Conservation (phyloP, 2,113 vertebrate genomes). For the Cepphus grylle region DNA sequence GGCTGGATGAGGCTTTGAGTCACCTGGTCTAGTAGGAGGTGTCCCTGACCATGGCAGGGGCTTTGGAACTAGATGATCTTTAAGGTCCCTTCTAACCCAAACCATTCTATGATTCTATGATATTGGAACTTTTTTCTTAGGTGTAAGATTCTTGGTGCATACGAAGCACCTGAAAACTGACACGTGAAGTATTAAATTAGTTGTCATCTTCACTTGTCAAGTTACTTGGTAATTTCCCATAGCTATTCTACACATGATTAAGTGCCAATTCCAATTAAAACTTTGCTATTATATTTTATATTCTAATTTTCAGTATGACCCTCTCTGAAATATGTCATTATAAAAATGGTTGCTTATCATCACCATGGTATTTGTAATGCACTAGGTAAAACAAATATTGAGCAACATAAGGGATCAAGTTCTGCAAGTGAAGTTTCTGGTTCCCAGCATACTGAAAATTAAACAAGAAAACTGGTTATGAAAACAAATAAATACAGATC, state of each 20-base stretch:
- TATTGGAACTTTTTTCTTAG: background rate
- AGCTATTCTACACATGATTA: background rate
- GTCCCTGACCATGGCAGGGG: background rate
- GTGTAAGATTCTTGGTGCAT: background rate
- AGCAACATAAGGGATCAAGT: background rate
- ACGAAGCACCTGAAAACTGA: background rate
- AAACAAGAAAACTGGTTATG: background rate
- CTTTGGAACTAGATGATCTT: background rate
- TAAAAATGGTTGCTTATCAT: background rate
- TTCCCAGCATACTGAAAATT: background rate
- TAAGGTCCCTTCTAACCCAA: background rate
- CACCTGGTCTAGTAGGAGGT: background rate
- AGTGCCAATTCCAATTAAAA: background rate
- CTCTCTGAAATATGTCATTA: background rate
- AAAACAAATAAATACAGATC: background rate
- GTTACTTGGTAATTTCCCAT: background rate
- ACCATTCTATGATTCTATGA: background rate
- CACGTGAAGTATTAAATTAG: background rate
- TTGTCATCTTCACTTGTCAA: background rate
- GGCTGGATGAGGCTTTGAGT: background rate
- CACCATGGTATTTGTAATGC: background rate
- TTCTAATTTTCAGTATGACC: background rate
- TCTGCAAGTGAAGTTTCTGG: background rate
- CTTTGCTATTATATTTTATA: background rate
- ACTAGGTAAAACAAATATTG: background rate